A percentile compares a stretch with the other conserved stretches of the same genome.
Evolutionary conservation across 2,113 vertebrate species (phyloP).

Genomic region (Grammomys surdaster): DNA sequence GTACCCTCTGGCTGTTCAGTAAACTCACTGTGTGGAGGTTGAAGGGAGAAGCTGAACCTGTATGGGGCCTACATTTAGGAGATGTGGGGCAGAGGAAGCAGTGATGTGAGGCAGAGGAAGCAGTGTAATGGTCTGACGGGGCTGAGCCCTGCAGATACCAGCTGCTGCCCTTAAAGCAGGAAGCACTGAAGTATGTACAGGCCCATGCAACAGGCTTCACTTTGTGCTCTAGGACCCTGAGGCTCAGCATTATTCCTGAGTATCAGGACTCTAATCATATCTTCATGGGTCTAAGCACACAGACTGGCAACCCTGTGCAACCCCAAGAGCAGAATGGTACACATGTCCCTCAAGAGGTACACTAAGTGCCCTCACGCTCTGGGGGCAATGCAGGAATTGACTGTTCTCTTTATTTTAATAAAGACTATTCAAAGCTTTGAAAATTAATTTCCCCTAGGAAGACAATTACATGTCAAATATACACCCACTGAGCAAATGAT

Average conservation of each 20-base stretch:
- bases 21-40: neutral
- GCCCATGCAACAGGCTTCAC: no score
- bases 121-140: neutral
- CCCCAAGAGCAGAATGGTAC: no score
- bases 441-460: slow-evolving; percentile 73
- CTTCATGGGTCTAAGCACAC: fast-evolving
- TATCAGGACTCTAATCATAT: neutral
- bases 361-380: neutral
- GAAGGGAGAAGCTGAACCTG: fast-evolving
- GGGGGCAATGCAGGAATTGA: neutral
- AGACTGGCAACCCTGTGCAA: neutral
- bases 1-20: neutral
- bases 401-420: slow-evolving; percentile 52
- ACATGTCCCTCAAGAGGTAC: fast-evolving
- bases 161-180: no score
- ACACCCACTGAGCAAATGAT: slow-evolving; percentile 63
- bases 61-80: neutral
- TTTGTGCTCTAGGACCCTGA: neutral
- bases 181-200: neutral
- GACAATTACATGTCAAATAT: slow-evolving; percentile 69
- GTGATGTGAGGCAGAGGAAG: neutral
- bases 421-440: slow-evolving; percentile 58
- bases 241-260: fast-evolving
- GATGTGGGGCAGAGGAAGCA: neutral
- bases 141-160: neutral